Percentiles rank a stretch among this genome's conserved stretches.
phyloP scores from a whole-genome alignment of 2,797 vertebrate species.

The Anas bernieri region DNA sequence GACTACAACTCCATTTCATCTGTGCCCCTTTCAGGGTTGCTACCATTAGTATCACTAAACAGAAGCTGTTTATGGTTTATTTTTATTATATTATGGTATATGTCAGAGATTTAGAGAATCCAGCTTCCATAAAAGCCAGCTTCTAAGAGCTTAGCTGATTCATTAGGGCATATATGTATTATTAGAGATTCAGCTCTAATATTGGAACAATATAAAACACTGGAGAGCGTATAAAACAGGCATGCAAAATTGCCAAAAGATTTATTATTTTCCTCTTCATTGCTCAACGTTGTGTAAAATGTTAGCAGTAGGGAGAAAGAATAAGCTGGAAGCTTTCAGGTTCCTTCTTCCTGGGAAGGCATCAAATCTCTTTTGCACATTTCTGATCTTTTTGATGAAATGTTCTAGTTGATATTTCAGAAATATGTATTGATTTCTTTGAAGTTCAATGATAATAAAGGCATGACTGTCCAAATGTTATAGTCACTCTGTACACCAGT shows the following conservation, averaged over 20 bases:
- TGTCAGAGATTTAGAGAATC: neutral
- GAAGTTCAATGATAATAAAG: neutral
- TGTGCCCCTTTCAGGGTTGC: neutral
- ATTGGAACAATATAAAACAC: neutral
- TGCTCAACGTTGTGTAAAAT: neutral
- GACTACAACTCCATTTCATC: neutral
- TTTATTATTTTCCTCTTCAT: neutral
- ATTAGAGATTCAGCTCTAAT: neutral
- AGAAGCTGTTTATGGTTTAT: neutral
- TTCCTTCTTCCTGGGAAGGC: neutral
- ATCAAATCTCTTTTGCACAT: neutral
- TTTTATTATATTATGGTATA: neutral
- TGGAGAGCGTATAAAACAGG: neutral
- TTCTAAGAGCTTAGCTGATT: neutral
- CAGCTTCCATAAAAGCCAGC: conserved; percentile 2
- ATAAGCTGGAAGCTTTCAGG: neutral
- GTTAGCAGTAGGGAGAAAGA: neutral
- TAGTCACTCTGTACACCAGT: neutral
- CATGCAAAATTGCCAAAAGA: neutral
- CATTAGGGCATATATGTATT: neutral
- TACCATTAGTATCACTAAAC: neutral
- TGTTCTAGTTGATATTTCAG: neutral
- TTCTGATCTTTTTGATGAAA: neutral
- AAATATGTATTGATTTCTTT: neutral
- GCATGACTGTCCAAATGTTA: neutral